These are phyloP conservation scores for Tribolium freemani DNA, from an alignment of 2,888 invertebrate genomes.

Conservation along the genomic window DNA sequence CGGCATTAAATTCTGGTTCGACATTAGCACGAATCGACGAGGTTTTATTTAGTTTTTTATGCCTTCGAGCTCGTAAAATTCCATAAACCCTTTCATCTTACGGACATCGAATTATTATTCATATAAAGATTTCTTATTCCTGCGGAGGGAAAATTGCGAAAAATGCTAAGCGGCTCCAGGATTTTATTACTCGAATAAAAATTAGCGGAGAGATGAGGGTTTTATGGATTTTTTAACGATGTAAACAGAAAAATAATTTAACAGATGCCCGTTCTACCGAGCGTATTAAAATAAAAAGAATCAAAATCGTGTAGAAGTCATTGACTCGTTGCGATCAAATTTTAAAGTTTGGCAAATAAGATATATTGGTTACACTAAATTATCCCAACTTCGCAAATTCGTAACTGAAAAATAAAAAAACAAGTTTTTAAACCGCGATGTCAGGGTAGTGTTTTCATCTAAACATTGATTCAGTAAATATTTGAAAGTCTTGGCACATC, in stretches of 20 bases:
- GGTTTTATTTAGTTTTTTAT: constrained; percentile 23
- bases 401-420: neutral
- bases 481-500: constrained; percentile 21
- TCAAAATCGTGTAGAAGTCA: neutral
- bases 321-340: neutral
- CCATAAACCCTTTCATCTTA: neutral
- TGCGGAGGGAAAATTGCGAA: neutral
- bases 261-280: constrained; percentile 15
- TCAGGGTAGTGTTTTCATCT: constrained; percentile 6
- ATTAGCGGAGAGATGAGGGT: constrained; percentile 6
- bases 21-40: constrained; percentile 29
- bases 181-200: constrained; percentile 25
- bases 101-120: constrained; percentile 15
- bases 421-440: neutral
- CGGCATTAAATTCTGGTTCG: constrained; percentile 35
- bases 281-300: constrained; percentile 2
- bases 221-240: constrained; percentile 30
- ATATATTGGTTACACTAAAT: neutral
- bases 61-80: neutral
- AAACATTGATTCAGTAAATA: constrained; percentile 19
- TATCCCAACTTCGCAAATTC: no score
- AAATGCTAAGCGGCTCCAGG: neutral
- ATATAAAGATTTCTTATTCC: constrained; percentile 8
- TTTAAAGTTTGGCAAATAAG: neutral
- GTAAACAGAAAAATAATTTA: constrained; percentile 35